phyloP scores from a whole-genome alignment of 37 sponge, comb jelly and placozoan species.

The Beroe ovata region DNA sequence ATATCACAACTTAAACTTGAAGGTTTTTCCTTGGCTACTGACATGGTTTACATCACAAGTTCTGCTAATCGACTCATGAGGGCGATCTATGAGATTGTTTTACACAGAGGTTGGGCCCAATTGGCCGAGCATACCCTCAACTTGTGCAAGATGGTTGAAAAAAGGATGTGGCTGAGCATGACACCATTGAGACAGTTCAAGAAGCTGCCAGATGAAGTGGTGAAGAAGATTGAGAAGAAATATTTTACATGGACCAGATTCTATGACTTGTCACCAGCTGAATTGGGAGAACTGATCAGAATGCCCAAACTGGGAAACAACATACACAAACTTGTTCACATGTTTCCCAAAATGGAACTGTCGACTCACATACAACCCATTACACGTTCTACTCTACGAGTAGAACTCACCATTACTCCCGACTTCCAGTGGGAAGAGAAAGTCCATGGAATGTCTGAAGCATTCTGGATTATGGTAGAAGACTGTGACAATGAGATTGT shows the following conservation, averaged over 20 bases:
- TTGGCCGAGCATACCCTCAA: conserved; percentile 83
- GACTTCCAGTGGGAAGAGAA: conserved; percentile 99
- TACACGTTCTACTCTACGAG: conserved; percentile 91
- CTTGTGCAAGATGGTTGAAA: conserved; percentile 96
- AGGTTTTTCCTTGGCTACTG: conserved; percentile 93
- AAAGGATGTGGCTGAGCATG: conserved; percentile 99
- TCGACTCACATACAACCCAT: conserved; percentile 97
- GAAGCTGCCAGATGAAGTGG: conserved; percentile 94
- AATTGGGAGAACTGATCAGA: conserved; percentile 95
- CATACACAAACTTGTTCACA: conserved; percentile 94
- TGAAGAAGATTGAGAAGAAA: conserved; percentile 94
- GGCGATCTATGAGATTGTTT: conserved; percentile 92
- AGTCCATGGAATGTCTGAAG: conserved; percentile 89
- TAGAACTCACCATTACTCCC: conserved; percentile 95
- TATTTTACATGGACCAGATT: conserved; percentile 95
- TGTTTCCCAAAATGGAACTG: conserved; percentile 94
- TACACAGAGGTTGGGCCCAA: conserved; percentile 95
- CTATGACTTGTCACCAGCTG: conserved; percentile 88
- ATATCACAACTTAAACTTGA: conserved; percentile 98
- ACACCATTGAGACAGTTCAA: conserved; percentile 96
- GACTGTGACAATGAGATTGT: conserved; percentile 95
- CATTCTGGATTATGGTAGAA: conserved; percentile 97
- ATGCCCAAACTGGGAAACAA: conserved; percentile 99
- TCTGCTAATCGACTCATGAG: conserved; percentile 94
- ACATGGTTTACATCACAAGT: conserved; percentile 99